Base-by-base conservation (phyloP, 2,888 invertebrate species). In the Altica lythri region DNA sequence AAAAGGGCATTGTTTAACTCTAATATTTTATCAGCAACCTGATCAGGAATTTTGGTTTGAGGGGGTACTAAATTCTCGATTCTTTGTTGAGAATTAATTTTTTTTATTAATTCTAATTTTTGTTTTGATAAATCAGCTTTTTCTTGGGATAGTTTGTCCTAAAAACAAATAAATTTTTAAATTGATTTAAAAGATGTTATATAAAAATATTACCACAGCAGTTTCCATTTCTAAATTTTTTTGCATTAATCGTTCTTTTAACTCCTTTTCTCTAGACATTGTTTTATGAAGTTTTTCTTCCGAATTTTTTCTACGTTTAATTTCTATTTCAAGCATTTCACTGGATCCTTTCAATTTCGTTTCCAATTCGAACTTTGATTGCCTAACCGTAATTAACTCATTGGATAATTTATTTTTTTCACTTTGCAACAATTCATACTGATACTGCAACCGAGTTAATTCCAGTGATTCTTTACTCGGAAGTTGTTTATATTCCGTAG, bases 121-220 rank as follows among this genome's bases (percentile, higher is more conserved):
- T 81, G 78, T 6, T 74, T 74, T 5, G 76, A 72, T 32, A 81
- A 63, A 12, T 77, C 74, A 0, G 68, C 64, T 48, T 78, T 79
- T 59, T 81, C 80, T 29, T 72, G 71, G 57, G 80, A 79, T 22
- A 81, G 73, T 64, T 81, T 80, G 18, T 74, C 78, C 80, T 81
- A 64, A 47, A 66, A 59, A 30, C 1, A 40, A 44, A 19, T 10
- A 27, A 30, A 16, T 29, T 6, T 37, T 17, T n/a, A 16, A 12
- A 29, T 19, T 2, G 4, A 27, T 1, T 10, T 34, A 35, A 18
- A 29, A 2, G 25, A 37, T 29, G 13, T 9, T 43, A 14, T 17
- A 42, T 35, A 34, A 29, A 30, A 43, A 13, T 61, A 68, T 67
- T 60, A 72, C 73, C 59, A 73, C 63, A 18, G 49, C 57, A 34